Percentiles rank a stretch among this genome's conserved stretches.
phyloP scores from a whole-genome alignment of 2,797 vertebrate species.

The Scarus forsteni region DNA sequence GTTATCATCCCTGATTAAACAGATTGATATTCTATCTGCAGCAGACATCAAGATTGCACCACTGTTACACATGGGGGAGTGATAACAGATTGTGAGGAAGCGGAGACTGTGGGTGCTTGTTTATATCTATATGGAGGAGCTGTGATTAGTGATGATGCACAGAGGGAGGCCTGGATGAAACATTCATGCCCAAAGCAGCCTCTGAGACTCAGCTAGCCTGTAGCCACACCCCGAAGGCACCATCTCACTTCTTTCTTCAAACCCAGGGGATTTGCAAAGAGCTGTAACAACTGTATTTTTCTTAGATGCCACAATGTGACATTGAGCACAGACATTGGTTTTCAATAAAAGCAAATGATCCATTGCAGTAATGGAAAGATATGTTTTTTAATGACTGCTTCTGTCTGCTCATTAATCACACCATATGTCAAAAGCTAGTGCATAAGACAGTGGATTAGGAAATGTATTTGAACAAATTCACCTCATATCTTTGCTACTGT shows the following conservation, averaged over 20 bases:
- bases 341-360: constrained; percentile 59
- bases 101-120: constrained; percentile 37
- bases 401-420: constrained; percentile 52
- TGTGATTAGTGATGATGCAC: constrained; percentile 68
- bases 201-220: constrained; percentile 61
- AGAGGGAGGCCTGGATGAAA: constrained; percentile 61
- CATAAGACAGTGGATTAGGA: constrained; percentile 33
- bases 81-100: constrained; percentile 39
- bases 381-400: constrained; percentile 44
- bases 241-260: constrained; percentile 38
- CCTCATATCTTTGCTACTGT: constrained; percentile 17
- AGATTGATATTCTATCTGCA: constrained; percentile 34
- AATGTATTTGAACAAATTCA: constrained; percentile 30
- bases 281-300: constrained; percentile 59
- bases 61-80: constrained; percentile 33
- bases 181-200: constrained; percentile 68
- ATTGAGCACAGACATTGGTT: constrained; percentile 34
- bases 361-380: constrained; percentile 59
- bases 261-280: constrained; percentile 52
- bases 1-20: constrained; percentile 46
- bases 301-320: constrained; percentile 45
- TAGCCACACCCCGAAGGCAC: constrained; percentile 69
- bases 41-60: constrained; percentile 28
- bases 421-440: constrained; percentile 26
- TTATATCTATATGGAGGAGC: constrained; percentile 48